phyloP scores from a whole-genome alignment of 2,113 vertebrate species.

The Rhynchopsitta pachyrhyncha region DNA sequence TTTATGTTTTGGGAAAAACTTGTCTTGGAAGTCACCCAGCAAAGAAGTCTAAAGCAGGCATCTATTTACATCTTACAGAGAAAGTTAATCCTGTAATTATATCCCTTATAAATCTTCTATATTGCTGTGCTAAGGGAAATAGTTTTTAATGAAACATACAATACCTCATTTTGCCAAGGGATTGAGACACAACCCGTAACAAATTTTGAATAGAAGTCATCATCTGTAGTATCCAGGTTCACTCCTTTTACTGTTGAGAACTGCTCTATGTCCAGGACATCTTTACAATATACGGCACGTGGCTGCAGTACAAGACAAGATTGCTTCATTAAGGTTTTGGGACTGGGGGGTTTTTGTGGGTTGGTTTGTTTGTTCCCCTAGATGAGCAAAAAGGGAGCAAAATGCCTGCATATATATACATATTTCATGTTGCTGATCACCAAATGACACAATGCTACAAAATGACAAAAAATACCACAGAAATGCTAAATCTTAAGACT shows the following conservation, averaged over 20 bases:
- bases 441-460: not conserved
- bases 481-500: not conserved
- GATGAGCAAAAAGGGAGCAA: not conserved
- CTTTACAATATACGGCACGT: conserved; percentile 89
- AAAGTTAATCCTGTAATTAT: not conserved
- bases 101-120: not conserved
- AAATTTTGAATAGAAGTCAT: conserved; percentile 88
- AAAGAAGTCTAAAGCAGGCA: not conserved
- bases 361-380: not conserved
- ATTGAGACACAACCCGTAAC: conserved; percentile 91
- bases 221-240: conserved; percentile 85
- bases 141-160: not conserved
- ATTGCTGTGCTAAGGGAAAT: not conserved
- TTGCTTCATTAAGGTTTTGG: conserved; percentile 25
- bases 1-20: not conserved
- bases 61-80: not conserved
- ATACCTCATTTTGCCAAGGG: conserved; percentile 96
- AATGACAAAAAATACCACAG: not conserved
- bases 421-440: not conserved
- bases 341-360: not conserved
- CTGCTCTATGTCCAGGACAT: conserved; percentile 87
- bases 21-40: not conserved
- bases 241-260: conserved; percentile 92
- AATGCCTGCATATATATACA: not conserved
- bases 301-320: conserved; percentile 78